Percentiles rank a stretch among this genome's conserved stretches.
phyloP scores from a whole-genome alignment of 2,113 vertebrate genomes.

The Tyrannus savana region DNA sequence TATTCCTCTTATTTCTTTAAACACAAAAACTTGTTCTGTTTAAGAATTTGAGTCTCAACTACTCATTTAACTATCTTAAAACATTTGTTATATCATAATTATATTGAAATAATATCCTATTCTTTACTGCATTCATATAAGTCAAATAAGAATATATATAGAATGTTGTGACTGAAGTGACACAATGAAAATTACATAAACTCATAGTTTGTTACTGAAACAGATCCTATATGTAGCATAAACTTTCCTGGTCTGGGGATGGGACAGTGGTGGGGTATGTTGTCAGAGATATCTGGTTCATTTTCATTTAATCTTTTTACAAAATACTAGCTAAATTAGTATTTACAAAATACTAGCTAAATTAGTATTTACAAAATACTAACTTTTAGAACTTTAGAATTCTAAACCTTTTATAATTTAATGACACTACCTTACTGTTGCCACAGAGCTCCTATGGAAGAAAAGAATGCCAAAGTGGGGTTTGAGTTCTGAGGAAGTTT shows the following conservation, averaged over 20 bases:
- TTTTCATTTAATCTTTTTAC: neutral
- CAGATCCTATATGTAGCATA: neutral
- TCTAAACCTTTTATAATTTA: neutral
- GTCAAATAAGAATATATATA: neutral
- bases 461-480: neutral
- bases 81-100: neutral
- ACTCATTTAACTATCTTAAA: neutral
- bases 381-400: neutral
- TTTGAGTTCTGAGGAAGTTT: neutral
- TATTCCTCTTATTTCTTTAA: neutral
- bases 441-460: neutral
- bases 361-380: neutral
- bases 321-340: neutral
- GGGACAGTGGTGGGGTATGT: accelerated
- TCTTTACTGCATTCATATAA: neutral
- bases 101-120: neutral
- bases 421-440: neutral
- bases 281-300: neutral
- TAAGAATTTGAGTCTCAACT: neutral
- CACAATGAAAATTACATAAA: neutral
- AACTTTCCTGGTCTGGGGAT: neutral
- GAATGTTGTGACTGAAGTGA: neutral
- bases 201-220: neutral
- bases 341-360: neutral
- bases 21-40: neutral